Evolutionary conservation across 2,888 invertebrate species (phyloP), one percentile per base, ranked within the genome.

Genomic region (Perdita meconis): DNA sequence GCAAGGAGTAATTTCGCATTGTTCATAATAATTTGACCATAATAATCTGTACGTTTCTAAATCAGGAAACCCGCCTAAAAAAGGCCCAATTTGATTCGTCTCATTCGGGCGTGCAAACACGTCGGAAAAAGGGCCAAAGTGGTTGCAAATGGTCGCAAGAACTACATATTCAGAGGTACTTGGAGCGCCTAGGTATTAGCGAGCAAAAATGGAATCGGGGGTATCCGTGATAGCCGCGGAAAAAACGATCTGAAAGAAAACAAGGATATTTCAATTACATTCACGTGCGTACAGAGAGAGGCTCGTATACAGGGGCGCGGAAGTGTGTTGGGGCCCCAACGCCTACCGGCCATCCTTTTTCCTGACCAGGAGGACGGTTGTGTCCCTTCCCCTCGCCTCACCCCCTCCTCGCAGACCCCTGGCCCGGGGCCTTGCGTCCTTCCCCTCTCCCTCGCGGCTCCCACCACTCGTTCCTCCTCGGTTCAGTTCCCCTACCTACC

Each of bases 401-500:
- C n/a, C 67, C 47, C 47, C 38, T 24, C 26, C 57, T 47, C 64
- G 40, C 59, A 6, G 26, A 63, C 67, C 53, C 53, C 64, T n/a
- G 13, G 13, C 13, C 57, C 10, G n/a, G 50, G 34, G 22, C 57
- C 65, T 66, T 67, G 47, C 74, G 72, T 75, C 78, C 81, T 66
- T 68, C 70, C 72, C 59, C 75, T 42, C 42, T 74, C 76, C 70
- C 42, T 64, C 57, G 40, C 60, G 70, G 70, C 81, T 81, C 80
- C 73, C 76, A 81, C 82, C 5, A 51, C 57, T 76, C 70, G 73
- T 84, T 83, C 79, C 84, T 86, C 86, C 84, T 79, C 85, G 87
- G 88, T 88, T 90, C 89, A 91, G 89, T 92, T 90, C 91, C 90
- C 92, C 92, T 91, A 89, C 92, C 90, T 90, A 87, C 87, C 87